These are phyloP conservation scores for Puffinus mauretanicus DNA, from an alignment of 2,113 vertebrate genomes.

Conservation along the genomic window DNA sequence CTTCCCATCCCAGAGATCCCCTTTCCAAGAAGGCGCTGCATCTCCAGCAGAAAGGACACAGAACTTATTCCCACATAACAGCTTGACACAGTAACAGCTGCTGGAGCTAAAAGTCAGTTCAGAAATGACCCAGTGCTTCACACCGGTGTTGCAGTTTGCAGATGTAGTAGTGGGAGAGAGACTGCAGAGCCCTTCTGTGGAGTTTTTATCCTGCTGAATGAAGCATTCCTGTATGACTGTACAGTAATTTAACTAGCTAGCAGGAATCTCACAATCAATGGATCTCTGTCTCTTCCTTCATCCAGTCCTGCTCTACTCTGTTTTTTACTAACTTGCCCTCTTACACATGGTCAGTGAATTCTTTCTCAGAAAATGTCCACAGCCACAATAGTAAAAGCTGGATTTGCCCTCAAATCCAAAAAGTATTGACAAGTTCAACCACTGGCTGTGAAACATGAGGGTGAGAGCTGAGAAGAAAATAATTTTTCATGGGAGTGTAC, in stretches of 20 bases:
- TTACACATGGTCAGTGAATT: not conserved
- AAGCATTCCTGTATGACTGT: not conserved
- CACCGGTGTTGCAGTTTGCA: not conserved
- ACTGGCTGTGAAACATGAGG: not conserved
- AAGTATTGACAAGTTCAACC: not conserved
- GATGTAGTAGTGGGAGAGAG: not conserved
- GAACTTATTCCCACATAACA: not conserved
- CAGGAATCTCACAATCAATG: not conserved
- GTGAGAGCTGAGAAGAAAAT: not conserved
- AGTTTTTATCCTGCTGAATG: not conserved
- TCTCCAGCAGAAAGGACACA: not conserved
- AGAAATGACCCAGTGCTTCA: not conserved
- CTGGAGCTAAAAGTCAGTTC: not conserved
- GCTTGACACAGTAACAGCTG: not conserved
- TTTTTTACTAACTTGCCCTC: not conserved
- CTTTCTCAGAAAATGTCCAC: not conserved
- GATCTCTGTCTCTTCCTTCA: not conserved
- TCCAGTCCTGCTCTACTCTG: not conserved
- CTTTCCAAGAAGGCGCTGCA: not conserved
- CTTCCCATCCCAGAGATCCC: not conserved
- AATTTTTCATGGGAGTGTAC: not conserved
- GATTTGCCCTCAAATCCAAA: not conserved
- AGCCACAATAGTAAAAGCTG: not conserved
- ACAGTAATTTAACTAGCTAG: not conserved
- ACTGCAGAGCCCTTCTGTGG: not conserved